These are phyloP conservation scores for Nesidiocoris tenuis DNA, from an alignment of 2,888 invertebrate species.

Conservation along the genomic window DNA sequence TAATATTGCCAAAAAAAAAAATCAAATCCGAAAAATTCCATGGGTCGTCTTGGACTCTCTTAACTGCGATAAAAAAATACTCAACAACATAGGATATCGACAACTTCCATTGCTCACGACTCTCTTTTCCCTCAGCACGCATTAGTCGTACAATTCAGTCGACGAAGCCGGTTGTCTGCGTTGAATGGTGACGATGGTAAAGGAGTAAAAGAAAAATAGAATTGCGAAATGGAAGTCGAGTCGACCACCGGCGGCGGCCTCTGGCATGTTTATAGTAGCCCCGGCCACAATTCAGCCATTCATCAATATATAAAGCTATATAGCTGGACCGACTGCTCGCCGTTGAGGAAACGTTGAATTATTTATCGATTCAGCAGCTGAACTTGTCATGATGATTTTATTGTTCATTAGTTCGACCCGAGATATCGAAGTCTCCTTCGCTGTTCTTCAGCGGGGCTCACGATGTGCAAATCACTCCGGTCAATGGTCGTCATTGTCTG, in stretches of 20 bases:
- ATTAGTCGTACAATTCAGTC: too few species aligned
- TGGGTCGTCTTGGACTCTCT: too few species aligned
- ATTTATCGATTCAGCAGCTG: constrained; percentile 41
- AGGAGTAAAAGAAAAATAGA: not conserved
- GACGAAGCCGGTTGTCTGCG: too few species aligned
- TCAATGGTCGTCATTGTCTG: constrained; percentile 16
- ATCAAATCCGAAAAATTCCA: too few species aligned
- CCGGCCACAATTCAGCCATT: constrained; percentile 42
- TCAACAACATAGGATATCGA: too few species aligned
- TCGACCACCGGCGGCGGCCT: constrained; percentile 39
- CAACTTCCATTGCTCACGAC: too few species aligned
- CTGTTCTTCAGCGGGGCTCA: not conserved
- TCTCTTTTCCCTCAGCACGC: too few species aligned
- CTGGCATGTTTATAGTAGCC: constrained; percentile 42
- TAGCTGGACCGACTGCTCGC: not conserved
- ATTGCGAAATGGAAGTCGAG: not conserved
- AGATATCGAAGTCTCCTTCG: not conserved
- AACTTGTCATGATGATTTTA: constrained; percentile 39
- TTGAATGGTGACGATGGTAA: not conserved
- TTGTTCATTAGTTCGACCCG: constrained; percentile 35
- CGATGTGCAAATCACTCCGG: constrained; percentile 22
- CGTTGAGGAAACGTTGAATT: constrained; percentile 20
- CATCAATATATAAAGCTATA: constrained; percentile 31
- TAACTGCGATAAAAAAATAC: too few species aligned
- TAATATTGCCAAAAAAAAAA: too few species aligned